A percentile compares a stretch with the other conserved stretches of the same genome.
Evolutionary conservation across 2,888 invertebrate genomes (phyloP).

Genomic region (Zaprionus lineosus): DNA sequence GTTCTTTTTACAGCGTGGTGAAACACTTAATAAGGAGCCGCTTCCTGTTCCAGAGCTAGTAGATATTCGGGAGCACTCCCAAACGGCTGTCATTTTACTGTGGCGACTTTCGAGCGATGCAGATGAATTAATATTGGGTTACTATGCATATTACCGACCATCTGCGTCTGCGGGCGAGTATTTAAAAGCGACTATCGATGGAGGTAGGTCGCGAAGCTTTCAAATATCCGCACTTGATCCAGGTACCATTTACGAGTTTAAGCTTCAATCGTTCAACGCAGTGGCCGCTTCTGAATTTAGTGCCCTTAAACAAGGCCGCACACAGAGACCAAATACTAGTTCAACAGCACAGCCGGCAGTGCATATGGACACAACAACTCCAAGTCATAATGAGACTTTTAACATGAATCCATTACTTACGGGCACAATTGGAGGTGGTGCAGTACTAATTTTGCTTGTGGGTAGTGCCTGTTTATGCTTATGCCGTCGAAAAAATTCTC

Average conservation of each 20-base stretch:
- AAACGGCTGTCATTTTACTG: slow-evolving; percentile 88
- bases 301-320: slow-evolving; percentile 88
- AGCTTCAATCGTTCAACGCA: slow-evolving; percentile 94
- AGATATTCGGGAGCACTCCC: slow-evolving; percentile 87
- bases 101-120: slow-evolving; percentile 85
- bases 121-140: slow-evolving; percentile 86
- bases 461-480: slow-evolving; percentile 80
- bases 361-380: slow-evolving; percentile 75
- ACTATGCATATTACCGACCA: slow-evolving; percentile 94
- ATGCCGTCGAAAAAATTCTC: slow-evolving; percentile 76
- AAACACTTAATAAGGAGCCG: slow-evolving; percentile 73
- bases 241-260: slow-evolving; percentile 94
- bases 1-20: slow-evolving; percentile 84
- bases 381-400: slow-evolving; percentile 76
- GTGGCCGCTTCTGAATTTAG: slow-evolving; percentile 94
- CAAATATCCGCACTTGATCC: slow-evolving; percentile 90
- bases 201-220: slow-evolving; percentile 87
- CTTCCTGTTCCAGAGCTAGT: slow-evolving; percentile 87
- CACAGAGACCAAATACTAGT: slow-evolving; percentile 82
- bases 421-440: slow-evolving; percentile 80
- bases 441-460: slow-evolving; percentile 74
- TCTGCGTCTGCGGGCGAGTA: slow-evolving; percentile 93
- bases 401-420: slow-evolving; percentile 80
- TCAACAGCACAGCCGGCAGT: slow-evolving; percentile 71
- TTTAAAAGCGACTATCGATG: slow-evolving; percentile 90